Evolutionary conservation across 2,888 invertebrate genomes (phyloP).

Genomic region (Acronicta alni): DNA sequence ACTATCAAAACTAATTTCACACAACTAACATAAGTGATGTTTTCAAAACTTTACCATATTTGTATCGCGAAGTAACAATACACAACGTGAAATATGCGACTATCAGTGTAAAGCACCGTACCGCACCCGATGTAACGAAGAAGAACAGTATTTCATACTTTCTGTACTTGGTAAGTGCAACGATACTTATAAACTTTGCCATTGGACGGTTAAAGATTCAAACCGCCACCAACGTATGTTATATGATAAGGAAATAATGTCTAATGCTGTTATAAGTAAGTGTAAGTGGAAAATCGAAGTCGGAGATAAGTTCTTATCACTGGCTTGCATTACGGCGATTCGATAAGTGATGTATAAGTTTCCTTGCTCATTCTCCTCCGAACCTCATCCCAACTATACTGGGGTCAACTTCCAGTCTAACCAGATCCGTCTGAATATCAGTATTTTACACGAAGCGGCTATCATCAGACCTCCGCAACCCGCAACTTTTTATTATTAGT

Average conservation of each 20-base stretch:
- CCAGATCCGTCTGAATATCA: too few species aligned
- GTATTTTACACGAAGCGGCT: too few species aligned
- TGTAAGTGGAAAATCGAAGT: slow-evolving; percentile 43
- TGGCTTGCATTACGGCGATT: slow-evolving; percentile 44
- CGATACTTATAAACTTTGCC: slow-evolving; percentile 67
- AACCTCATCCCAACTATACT: too few species aligned
- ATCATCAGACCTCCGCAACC: too few species aligned
- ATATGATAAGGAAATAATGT: slow-evolving; percentile 52
- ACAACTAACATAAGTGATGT: slow-evolving; percentile 46
- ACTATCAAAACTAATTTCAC: slow-evolving; percentile 51
- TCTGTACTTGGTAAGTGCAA: slow-evolving; percentile 63
- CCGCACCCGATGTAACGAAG: slow-evolving; percentile 55
- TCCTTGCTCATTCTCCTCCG: slow-evolving; percentile 7
- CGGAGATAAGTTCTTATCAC: slow-evolving; percentile 47
- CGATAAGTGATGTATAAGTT: slow-evolving; percentile 33
- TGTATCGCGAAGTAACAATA: slow-evolving; percentile 47
- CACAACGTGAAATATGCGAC: slow-evolving; percentile 53
- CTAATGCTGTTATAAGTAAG: slow-evolving; percentile 59
- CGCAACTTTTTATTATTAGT: too few species aligned
- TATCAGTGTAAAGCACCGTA: slow-evolving; percentile 55
- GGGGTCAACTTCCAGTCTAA: too few species aligned
- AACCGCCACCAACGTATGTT: slow-evolving; percentile 57
- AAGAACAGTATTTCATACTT: slow-evolving; percentile 69
- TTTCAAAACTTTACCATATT: slow-evolving; percentile 48
- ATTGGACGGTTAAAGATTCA: slow-evolving; percentile 63